Conservation (phyloP, 2,888 invertebrate genomes). For the Saturnia japonica region DNA sequence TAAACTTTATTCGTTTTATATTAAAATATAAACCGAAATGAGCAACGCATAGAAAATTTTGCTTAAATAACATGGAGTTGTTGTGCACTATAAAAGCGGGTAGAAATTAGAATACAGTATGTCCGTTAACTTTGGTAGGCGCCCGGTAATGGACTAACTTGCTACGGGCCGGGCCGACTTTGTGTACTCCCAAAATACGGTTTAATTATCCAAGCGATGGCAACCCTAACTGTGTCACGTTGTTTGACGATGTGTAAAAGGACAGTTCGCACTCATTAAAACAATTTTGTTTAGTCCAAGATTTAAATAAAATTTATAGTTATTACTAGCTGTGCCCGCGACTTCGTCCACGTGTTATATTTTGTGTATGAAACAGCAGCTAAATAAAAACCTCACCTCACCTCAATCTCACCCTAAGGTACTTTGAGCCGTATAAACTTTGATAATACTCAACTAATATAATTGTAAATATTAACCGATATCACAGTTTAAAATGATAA, state of each 20-base stretch:
- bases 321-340: neutral
- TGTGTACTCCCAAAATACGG: conserved; percentile 60
- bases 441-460: too few relatives aligned
- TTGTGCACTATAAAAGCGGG: conserved; percentile 8
- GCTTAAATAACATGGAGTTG: conserved; percentile 5
- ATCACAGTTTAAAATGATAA: too few relatives aligned
- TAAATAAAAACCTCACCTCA: too few relatives aligned
- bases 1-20: neutral
- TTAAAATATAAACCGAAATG: conserved; percentile 1
- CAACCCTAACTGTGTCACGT: conserved; percentile 46
- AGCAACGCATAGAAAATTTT: neutral
- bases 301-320: neutral
- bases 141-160: conserved; percentile 61
- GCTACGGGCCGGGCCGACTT: conserved; percentile 47
- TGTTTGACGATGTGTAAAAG: conserved; percentile 43
- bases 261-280: conserved; percentile 32
- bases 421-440: too few relatives aligned
- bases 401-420: too few relatives aligned
- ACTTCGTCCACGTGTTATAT: too few relatives aligned
- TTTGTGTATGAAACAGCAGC: too few relatives aligned
- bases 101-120: conserved; percentile 12
- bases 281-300: conserved; percentile 10
- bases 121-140: conserved; percentile 32
- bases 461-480: too few relatives aligned
- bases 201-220: conserved; percentile 56